Evolutionary conservation across 2,113 vertebrate genomes (phyloP).

Genomic region (Lucifuga dentata): DNA sequence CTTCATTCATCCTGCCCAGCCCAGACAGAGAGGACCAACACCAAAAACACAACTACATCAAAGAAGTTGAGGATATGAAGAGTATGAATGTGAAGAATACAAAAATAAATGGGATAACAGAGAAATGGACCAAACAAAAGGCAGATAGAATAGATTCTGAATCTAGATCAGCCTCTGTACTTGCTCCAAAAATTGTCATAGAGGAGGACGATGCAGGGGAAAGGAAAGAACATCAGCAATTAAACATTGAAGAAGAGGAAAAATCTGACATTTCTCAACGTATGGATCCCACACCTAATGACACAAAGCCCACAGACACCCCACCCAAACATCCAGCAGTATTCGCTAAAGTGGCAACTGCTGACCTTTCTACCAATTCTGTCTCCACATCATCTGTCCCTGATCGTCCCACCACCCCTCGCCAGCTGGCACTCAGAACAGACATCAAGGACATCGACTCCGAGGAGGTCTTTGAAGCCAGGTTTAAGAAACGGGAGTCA

Average conservation of each 20-base stretch:
- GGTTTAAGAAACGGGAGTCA: slow-evolving; percentile 92
- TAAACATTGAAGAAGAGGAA: slow-evolving; percentile 32
- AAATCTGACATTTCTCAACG: slow-evolving; percentile 15
- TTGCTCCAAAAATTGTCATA: slow-evolving; percentile 67
- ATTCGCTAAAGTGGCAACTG: slow-evolving; percentile 77
- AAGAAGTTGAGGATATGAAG: slow-evolving; percentile 13
- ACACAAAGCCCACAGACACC: slow-evolving; percentile 22
- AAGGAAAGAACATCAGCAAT: slow-evolving; percentile 29
- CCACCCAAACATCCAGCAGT: slow-evolving; percentile 78
- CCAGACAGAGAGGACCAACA: slow-evolving; percentile 51
- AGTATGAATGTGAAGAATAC: slow-evolving; percentile 9
- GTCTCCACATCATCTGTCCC: slow-evolving; percentile 43
- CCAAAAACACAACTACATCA: slow-evolving; percentile 27
- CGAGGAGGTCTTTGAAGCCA: slow-evolving; percentile 94
- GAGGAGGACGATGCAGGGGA: slow-evolving; percentile 58
- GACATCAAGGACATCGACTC: slow-evolving; percentile 93
- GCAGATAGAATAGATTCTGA: slow-evolving; percentile 21
- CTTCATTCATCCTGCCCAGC: slow-evolving; percentile 48
- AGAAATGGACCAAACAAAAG: slow-evolving; percentile 61
- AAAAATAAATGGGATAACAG: slow-evolving; percentile 3
- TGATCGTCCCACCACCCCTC: slow-evolving; percentile 27
- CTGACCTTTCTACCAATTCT: slow-evolving; percentile 19
- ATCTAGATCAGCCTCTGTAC: slow-evolving; percentile 36
- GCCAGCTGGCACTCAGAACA: slow-evolving; percentile 66
- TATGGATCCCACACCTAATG: neutral